Conservation (phyloP, 2,888 invertebrate genomes). For the Tetragnatha montana region DNA sequence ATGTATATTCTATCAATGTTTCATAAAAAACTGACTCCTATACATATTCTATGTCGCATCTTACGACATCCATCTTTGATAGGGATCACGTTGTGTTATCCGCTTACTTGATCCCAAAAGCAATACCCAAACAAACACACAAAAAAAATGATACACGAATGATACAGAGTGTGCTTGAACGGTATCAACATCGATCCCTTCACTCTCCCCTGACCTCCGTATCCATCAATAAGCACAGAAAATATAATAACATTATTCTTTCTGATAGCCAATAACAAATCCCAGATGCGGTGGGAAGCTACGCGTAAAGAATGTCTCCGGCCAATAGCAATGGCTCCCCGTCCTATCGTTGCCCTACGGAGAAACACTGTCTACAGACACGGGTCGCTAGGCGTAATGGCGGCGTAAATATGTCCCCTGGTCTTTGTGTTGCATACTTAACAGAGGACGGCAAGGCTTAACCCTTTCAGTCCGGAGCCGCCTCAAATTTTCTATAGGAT, state of each 20-base stretch:
- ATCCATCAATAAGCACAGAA: not conserved
- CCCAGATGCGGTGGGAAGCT: not conserved
- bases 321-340: not conserved
- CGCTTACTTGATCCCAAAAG: too few species aligned
- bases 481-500: too few species aligned
- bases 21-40: too few species aligned
- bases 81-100: too few species aligned
- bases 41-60: too few species aligned
- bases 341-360: not conserved
- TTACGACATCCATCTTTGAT: too few species aligned
- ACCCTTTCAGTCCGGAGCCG: too few species aligned
- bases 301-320: not conserved
- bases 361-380: conserved; percentile 16
- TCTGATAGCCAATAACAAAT: conserved; percentile 2
- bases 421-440: not conserved
- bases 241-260: not conserved
- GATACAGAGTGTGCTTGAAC: too few species aligned
- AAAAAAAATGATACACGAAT: too few species aligned
- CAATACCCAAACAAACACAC: too few species aligned
- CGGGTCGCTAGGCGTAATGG: not conserved
- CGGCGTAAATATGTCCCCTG: not conserved
- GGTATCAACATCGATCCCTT: too few species aligned
- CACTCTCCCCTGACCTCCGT: not conserved
- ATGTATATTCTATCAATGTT: too few species aligned
- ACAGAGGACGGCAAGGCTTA: not conserved